Evolutionary conservation across 2,888 invertebrate species (phyloP), one percentile per base, ranked within the genome.

Genomic region (Caenorhabditis panamensis): DNA sequence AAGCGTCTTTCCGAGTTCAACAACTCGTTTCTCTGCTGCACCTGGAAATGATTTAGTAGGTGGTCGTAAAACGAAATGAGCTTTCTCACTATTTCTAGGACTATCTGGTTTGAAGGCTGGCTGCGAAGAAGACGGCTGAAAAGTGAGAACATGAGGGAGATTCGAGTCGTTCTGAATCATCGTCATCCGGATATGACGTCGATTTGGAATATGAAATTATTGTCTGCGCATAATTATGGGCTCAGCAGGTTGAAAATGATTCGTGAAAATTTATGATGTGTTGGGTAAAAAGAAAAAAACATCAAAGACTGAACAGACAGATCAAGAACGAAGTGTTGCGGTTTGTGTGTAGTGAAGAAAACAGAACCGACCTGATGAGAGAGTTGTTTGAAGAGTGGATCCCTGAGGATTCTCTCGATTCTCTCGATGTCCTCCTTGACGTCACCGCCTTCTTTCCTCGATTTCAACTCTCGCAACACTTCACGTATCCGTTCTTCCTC

Each of bases 401-500:
- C 85, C 24, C 79, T 51, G 41, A 87, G 83, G 28, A 87, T 69
- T 47, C 81, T 72, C 66, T 86, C 85, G 47, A 87, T 84, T 56
- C 81, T 61, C 41, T 83, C 82, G 28, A 85, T 83, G 63, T 87
- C 87, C 20, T 82, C 83, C 56, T 82, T 81, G 13, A 86, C 82
- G 69, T 84, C 72, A 51, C 72, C 83, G 66, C 80, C 81, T 53
- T 82, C 79, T 67, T 78, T 81, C 37, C 84, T 72, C 28, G 79
- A 73, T 67, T 88, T 83, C 69, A 89, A 72, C 49, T 89, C 88
- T 63, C 86, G 84, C 47, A 89, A 79, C 47, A 87, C 85, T 62
- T 76, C 82, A 64, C 89, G 87, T 71, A 89, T 86, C 80, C 84
- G 83, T 59, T 88, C 86, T 71, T 87, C 88, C 84, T 88, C 85